These are phyloP conservation scores for Actinemys pallida DNA, from an alignment of 2,113 vertebrate genomes.

Conservation along the genomic window DNA sequence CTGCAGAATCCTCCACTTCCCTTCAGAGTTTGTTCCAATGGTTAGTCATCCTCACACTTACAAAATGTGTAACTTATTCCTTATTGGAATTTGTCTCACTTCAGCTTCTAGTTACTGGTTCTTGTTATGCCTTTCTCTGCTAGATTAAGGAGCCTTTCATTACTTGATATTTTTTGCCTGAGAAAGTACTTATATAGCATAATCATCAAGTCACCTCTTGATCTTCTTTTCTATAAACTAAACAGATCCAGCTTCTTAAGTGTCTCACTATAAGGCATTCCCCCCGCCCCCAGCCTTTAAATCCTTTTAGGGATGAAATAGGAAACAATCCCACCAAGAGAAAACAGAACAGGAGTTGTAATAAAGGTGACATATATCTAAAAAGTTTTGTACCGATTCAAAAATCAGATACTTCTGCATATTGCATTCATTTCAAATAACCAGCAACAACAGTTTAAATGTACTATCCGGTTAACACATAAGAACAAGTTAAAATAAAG, in stretches of 20 bases:
- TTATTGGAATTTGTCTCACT: neutral
- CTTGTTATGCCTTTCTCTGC: neutral
- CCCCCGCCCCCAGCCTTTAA: neutral
- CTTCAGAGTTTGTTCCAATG: neutral
- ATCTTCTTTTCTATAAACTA: neutral
- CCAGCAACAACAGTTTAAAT: neutral
- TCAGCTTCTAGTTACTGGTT: neutral
- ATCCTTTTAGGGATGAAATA: neutral
- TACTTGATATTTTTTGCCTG: neutral
- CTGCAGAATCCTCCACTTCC: neutral
- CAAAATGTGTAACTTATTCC: neutral
- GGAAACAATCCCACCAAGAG: neutral
- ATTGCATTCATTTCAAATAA: neutral
- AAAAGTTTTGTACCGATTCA: neutral
- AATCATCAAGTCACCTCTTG: neutral
- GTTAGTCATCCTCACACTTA: neutral
- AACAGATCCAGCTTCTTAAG: neutral
- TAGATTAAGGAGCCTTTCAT: neutral
- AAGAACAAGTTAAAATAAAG: neutral
- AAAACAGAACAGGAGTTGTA: neutral
- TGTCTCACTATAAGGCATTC: neutral
- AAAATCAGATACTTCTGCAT: neutral
- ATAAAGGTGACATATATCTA: too few relatives aligned
- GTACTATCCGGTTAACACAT: neutral
- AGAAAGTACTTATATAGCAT: neutral